Conservation (phyloP, 2,797 vertebrate genomes). For the Chelon auratus region DNA sequence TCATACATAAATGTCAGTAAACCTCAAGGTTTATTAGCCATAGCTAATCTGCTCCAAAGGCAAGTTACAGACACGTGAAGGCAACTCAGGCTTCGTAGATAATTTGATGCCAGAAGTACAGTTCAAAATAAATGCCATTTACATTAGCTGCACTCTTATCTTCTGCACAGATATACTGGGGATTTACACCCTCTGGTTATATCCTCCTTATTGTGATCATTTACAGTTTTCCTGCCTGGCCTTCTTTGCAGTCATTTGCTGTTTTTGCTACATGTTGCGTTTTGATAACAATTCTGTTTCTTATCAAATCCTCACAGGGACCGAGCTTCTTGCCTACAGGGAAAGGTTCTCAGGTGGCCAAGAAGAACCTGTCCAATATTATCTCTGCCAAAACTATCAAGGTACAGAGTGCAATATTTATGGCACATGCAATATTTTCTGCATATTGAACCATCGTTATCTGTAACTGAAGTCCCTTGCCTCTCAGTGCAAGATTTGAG, state of each 20-base stretch:
- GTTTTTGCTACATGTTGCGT: conserved; percentile 39
- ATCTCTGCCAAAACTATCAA: conserved; percentile 87
- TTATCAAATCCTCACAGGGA: conserved; percentile 81
- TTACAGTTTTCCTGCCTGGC: conserved; percentile 23
- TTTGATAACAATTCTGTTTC: conserved; percentile 52
- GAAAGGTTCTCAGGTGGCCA: conserved; percentile 51
- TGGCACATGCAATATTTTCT: conserved; percentile 19
- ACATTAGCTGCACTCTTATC: conserved; percentile 24
- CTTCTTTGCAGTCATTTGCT: conserved; percentile 21
- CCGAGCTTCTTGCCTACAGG: conserved; percentile 63
- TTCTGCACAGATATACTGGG: neutral
- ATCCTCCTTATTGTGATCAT: conserved; percentile 23
- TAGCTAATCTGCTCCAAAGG: conserved; percentile 23
- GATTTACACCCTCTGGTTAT: conserved; percentile 12
- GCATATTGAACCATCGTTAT: conserved; percentile 28
- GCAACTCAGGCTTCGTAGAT: conserved; percentile 4
- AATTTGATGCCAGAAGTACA: conserved; percentile 28
- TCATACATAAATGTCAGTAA: conserved; percentile 26
- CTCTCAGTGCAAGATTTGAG: conserved; percentile 29
- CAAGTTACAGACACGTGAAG: conserved; percentile 15
- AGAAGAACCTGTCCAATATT: conserved; percentile 75
- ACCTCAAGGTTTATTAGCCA: conserved; percentile 27
- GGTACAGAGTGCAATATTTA: conserved; percentile 80
- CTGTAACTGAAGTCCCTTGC: conserved; percentile 16
- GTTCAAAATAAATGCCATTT: conserved; percentile 35